These are phyloP conservation scores for Plagodis pulveraria DNA, from an alignment of 2,888 invertebrate species.

Conservation along the genomic window DNA sequence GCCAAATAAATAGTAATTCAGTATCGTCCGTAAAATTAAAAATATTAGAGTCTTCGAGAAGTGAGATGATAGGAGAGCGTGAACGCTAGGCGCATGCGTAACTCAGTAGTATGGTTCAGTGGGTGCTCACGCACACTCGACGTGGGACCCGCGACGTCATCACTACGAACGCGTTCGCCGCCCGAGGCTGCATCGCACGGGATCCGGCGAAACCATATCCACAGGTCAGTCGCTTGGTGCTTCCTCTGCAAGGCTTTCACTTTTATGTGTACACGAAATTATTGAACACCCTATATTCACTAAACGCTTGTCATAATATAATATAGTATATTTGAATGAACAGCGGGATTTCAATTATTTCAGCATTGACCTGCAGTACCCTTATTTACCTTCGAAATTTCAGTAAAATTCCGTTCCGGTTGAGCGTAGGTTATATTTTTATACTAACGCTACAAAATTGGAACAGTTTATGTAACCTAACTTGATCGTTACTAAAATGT, in stretches of 20 bases:
- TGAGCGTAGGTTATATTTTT: too few species aligned
- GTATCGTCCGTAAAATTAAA: too few species aligned
- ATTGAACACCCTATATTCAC: background rate
- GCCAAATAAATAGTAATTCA: too few species aligned
- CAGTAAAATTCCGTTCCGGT: too few species aligned
- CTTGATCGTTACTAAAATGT: too few species aligned
- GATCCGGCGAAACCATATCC: slow-evolving; percentile 88
- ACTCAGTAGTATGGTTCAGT: slow-evolving; percentile 77
- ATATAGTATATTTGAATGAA: background rate
- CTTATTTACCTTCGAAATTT: background rate
- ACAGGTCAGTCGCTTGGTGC: slow-evolving; percentile 67
- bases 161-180: slow-evolving; percentile 95
- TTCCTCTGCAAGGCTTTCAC: slow-evolving; percentile 6
- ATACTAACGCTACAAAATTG: too few species aligned
- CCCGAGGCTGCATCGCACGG: slow-evolving; percentile 86
- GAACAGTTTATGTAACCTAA: too few species aligned
- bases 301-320: background rate
- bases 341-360: slow-evolving; percentile 7
- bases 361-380: slow-evolving; percentile 1
- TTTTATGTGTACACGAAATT: slow-evolving; percentile 1
- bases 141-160: slow-evolving; percentile 95
- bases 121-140: slow-evolving; percentile 86
- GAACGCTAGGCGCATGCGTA: slow-evolving; percentile 85
- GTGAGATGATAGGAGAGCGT: slow-evolving; percentile 44
- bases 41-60: background rate